Percentiles rank a stretch among this genome's conserved stretches.
Conservation (phyloP, 2,888 invertebrate genomes). For the Herminia tarsipennalis region DNA sequence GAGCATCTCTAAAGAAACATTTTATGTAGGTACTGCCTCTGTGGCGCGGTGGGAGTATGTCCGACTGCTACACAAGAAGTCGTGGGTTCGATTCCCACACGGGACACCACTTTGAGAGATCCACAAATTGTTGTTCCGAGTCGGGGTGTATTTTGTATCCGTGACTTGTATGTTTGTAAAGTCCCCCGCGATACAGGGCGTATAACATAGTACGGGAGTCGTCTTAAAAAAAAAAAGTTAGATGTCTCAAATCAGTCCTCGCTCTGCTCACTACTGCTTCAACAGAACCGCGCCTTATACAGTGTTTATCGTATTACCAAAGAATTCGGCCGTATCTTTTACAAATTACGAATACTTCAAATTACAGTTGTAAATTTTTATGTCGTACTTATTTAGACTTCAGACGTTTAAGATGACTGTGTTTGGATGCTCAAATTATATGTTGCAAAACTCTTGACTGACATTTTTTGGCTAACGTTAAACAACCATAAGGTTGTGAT, state of each 20-base stretch:
- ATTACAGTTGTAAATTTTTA: conserved; percentile 37
- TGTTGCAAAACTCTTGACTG: conserved; percentile 12
- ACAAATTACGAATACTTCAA: conserved; percentile 28
- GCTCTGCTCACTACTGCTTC: background rate
- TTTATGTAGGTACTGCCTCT: too few species aligned
- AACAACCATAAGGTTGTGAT: background rate
- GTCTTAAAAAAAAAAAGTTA: too few species aligned
- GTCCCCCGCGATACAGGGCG: too few species aligned
- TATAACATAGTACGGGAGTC: too few species aligned
- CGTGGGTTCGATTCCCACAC: too few species aligned
- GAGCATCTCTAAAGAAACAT: too few species aligned
- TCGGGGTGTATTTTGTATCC: too few species aligned
- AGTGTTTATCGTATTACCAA: conserved; percentile 13
- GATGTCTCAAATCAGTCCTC: background rate
- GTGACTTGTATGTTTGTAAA: too few species aligned
- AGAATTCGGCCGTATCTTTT: conserved; percentile 19
- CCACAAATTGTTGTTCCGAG: too few species aligned
- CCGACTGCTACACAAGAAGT: too few species aligned
- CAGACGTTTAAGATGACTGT: conserved; percentile 10
- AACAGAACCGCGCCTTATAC: background rate
- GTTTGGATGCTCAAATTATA: conserved; percentile 24
- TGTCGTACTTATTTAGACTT: conserved; percentile 28
- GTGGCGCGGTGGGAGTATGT: too few species aligned
- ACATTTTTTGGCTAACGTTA: conserved; percentile 1
- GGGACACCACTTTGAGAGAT: too few species aligned